These are phyloP conservation scores for Diorhabda carinulata DNA, from an alignment of 1,140 invertebrate species.

Conservation along the genomic window DNA sequence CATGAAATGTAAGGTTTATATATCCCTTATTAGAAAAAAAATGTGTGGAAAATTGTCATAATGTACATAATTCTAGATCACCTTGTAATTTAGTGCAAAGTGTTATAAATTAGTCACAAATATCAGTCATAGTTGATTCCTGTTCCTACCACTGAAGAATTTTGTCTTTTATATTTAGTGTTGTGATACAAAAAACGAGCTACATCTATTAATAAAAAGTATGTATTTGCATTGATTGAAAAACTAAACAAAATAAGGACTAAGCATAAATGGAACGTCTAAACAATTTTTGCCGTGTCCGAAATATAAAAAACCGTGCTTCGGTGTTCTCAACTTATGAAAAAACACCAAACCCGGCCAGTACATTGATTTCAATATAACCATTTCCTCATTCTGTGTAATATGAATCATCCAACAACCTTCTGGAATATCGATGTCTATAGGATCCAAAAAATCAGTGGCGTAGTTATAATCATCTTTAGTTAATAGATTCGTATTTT, in stretches of 20 bases:
- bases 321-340: constrained; percentile 61
- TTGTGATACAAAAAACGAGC: too few relatives aligned
- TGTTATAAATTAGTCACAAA: too few relatives aligned
- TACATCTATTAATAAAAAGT: too few relatives aligned
- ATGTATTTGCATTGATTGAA: not conserved
- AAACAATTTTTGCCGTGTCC: constrained; percentile 70
- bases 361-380: constrained; percentile 61
- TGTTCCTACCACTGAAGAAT: too few relatives aligned
- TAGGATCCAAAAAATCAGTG: constrained; percentile 65
- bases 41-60: too few relatives aligned
- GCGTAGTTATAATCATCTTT: constrained; percentile 72
- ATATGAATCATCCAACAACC: constrained; percentile 64
- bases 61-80: too few relatives aligned
- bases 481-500: constrained; percentile 67
- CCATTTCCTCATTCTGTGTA: constrained; percentile 53
- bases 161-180: too few relatives aligned
- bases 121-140: too few relatives aligned
- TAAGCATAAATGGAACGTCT: constrained; percentile 68
- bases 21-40: too few relatives aligned
- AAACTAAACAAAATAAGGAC: constrained; percentile 21
- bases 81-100: too few relatives aligned
- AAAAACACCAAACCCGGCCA: constrained; percentile 75
- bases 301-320: constrained; percentile 67
- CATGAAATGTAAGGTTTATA: too few relatives aligned
- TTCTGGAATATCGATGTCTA: constrained; percentile 62